These are phyloP conservation scores for Toxostoma redivivum DNA, from an alignment of 2,113 vertebrate genomes.

Conservation along the genomic window DNA sequence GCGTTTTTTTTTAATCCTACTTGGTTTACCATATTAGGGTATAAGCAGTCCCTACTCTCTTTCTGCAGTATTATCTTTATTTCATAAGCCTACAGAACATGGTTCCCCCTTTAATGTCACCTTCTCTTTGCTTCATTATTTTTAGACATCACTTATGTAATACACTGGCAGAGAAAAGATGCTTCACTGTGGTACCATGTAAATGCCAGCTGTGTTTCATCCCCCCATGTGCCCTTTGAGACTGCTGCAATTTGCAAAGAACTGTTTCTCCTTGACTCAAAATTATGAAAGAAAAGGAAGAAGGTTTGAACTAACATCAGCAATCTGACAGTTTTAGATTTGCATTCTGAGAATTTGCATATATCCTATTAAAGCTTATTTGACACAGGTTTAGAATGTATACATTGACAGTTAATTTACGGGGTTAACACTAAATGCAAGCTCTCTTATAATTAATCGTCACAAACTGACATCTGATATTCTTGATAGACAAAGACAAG, in stretches of 20 bases:
- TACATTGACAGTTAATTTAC: conserved; percentile 67
- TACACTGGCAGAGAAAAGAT: conserved; percentile 18
- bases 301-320: conserved; percentile 61
- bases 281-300: conserved; percentile 6
- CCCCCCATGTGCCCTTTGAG: not conserved
- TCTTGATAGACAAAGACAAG: conserved; percentile 63
- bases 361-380: conserved; percentile 65
- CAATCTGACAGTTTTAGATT: conserved; percentile 58
- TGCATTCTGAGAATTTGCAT: conserved; percentile 66
- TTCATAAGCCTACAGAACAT: conserved; percentile 38
- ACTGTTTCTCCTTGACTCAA: conserved; percentile 36
- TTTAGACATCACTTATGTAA: not conserved
- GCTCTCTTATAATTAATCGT: conserved; percentile 63
- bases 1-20: not conserved
- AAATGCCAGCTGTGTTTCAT: conserved; percentile 15
- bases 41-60: conserved; percentile 38
- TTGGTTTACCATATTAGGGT: not conserved
- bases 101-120: conserved; percentile 47
- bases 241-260: conserved; percentile 11
- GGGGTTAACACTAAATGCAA: conserved; percentile 57
- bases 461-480: conserved; percentile 58
- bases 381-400: conserved; percentile 48
- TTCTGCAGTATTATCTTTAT: conserved; percentile 44
- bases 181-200: not conserved
- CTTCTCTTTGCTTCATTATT: conserved; percentile 41